These are phyloP conservation scores for Bubalus kerabau DNA, from an alignment of 2,113 vertebrate genomes.

Conservation along the genomic window DNA sequence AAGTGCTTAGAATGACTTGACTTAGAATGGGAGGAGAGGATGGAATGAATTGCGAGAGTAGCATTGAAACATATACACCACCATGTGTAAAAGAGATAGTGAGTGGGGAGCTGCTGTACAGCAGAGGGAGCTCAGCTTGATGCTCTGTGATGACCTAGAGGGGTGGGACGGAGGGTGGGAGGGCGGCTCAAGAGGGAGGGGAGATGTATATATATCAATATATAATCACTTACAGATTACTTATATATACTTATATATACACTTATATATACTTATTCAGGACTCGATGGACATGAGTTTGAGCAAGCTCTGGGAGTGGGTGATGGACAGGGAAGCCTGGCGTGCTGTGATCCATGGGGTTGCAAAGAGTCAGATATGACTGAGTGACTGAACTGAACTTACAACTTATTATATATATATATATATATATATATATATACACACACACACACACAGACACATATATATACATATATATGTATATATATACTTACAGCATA, in stretches of 20 bases:
- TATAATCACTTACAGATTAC: neutral
- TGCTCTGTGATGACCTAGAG: neutral
- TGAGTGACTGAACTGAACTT: neutral
- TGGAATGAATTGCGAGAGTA: neutral
- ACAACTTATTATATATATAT: neutral
- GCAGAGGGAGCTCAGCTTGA: neutral
- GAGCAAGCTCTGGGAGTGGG: neutral
- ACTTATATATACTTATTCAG: neutral
- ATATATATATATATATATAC: rapidly evolving
- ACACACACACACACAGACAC: neutral
- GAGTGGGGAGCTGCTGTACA: neutral
- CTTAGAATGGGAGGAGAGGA: neutral
- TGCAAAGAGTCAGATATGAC: neutral
- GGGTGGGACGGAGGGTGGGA: neutral
- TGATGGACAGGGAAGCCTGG: neutral
- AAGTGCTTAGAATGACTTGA: neutral
- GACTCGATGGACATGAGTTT: neutral
- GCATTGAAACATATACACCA: neutral
- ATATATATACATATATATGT: neutral
- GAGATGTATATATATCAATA: neutral
- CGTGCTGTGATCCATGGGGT: neutral
- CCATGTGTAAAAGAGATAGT: rapidly evolving
- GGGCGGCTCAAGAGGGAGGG: neutral
- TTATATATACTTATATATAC: neutral
- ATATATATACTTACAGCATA: neutral